Evolutionary conservation across 2,888 invertebrate species (phyloP), one percentile per base, ranked within the genome.

Genomic region (Oegoconia quadripuncta): DNA sequence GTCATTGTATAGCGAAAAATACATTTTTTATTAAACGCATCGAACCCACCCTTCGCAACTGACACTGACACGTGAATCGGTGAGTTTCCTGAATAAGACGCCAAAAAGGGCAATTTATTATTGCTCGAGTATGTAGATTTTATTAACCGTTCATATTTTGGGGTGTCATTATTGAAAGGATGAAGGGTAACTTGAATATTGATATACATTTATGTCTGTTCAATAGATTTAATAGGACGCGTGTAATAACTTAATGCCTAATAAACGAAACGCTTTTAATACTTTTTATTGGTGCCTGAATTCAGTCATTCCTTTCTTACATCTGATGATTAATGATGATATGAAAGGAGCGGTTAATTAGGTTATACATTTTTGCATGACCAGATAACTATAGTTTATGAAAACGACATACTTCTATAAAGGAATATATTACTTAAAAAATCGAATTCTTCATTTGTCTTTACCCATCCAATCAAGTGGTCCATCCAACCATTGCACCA

Each of bases 101-200:
- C 81, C 81, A 74, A 84, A 84, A 83, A 83, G 84, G 80, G 71
- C 83, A 84, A 82, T 79, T 74, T 73, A 69, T 69, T 74, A 58
- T 67, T 66, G 73, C 65, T 68, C 60, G 59, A 57, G 60, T 48
- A 72, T 67, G 66, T 71, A 78, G 68, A 75, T 75, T 82, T 76
- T 80, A 79, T 80, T 78, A 77, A 76, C 72, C 82, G 77, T 74
- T 75, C 75, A 78, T 75, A 74, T 76, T 73, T 32, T 71, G 68
- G 78, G 75, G 74, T 51, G 62, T 62, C 59, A 59, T 57, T 60
- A 58, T 57, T 64, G 65, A 62, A 56, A 58, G 46, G 52, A 51
- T 59, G 59, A 64, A 69, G 75, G 70, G 68, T 68, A 61, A 54
- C 49, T 55, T 65, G 60, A 62, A 58, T 59, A 59, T 54, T 59